Conservation (phyloP, 2,888 invertebrate genomes). For the Apoda limacodes region DNA sequence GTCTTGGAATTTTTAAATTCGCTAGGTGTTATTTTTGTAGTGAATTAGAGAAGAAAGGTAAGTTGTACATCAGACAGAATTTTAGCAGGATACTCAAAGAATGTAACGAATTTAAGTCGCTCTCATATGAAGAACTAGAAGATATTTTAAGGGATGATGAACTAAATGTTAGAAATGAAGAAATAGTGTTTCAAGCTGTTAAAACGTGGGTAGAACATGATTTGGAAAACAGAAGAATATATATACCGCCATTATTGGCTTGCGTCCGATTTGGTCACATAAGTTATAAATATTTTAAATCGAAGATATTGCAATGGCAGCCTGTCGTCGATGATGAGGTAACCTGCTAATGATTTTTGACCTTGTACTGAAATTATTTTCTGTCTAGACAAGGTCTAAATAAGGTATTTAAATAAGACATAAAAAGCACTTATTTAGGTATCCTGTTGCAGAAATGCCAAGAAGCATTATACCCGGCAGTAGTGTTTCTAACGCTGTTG, state of each 20-base stretch:
- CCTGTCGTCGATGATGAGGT: conserved; percentile 57
- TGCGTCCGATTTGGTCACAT: conserved; percentile 77
- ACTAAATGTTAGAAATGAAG: conserved; percentile 78
- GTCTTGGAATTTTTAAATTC: conserved; percentile 78
- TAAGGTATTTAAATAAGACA: no score
- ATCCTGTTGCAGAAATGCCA: conserved; percentile 56
- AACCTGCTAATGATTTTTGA: no score
- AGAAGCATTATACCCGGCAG: conserved; percentile 63
- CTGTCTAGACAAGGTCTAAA: no score
- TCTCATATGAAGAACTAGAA: conserved; percentile 71
- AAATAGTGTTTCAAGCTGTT: conserved; percentile 79
- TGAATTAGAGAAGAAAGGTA: conserved; percentile 73
- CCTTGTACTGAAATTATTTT: no score
- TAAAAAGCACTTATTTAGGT: no score
- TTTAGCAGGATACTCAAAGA: conserved; percentile 72
- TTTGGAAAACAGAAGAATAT: conserved; percentile 57
- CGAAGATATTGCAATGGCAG: conserved; percentile 67
- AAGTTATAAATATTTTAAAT: conserved; percentile 67
- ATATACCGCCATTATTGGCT: conserved; percentile 71
- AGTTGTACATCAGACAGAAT: conserved; percentile 68
- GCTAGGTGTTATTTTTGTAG: conserved; percentile 78
- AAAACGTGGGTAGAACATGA: conserved; percentile 77
- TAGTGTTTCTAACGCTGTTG: conserved; percentile 62
- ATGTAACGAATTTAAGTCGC: conserved; percentile 73
- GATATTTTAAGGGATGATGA: conserved; percentile 77